Evolutionary conservation across 2,113 vertebrate genomes (phyloP).

Genomic region (Ceyx margarethae): DNA sequence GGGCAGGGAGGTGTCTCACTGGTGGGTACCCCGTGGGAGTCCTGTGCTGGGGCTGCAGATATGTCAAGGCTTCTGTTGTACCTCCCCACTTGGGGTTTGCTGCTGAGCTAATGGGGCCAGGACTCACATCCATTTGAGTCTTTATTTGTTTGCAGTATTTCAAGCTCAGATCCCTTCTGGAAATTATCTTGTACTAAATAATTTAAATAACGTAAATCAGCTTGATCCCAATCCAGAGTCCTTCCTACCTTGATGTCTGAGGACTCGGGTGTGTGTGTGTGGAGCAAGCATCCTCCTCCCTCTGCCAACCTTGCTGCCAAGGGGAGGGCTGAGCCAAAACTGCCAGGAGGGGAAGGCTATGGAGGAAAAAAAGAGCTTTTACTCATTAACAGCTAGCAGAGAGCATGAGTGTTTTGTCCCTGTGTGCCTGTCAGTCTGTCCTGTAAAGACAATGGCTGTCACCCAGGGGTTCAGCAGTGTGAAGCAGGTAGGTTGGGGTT

Average conservation of each 20-base stretch:
- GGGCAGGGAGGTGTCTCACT: not conserved
- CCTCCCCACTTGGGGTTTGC: not conserved
- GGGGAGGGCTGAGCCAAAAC: not conserved
- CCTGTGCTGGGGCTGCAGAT: not conserved
- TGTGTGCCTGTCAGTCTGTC: not conserved
- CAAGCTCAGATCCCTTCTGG: not conserved
- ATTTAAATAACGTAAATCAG: not conserved
- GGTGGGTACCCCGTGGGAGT: too few species aligned
- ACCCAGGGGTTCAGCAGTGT: not conserved
- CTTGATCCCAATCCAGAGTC: not conserved
- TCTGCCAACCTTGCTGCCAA: not conserved
- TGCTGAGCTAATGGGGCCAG: not conserved
- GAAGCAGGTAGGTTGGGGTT: not conserved
- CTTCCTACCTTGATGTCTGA: not conserved
- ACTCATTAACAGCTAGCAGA: not conserved
- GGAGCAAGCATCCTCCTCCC: not conserved
- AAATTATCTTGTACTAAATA: not conserved
- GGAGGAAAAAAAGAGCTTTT: not conserved
- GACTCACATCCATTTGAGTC: too few species aligned
- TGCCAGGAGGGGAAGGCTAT: not conserved
- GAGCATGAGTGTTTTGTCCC: not conserved
- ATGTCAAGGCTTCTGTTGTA: not conserved
- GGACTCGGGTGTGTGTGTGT: rapidly evolving
- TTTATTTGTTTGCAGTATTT: not conserved
- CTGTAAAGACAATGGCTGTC: not conserved